A percentile compares a stretch with the other conserved stretches of the same genome.
These are phyloP conservation scores for Neocrepidodera transversa DNA, from an alignment of 2,888 invertebrate species.

Conservation along the genomic window DNA sequence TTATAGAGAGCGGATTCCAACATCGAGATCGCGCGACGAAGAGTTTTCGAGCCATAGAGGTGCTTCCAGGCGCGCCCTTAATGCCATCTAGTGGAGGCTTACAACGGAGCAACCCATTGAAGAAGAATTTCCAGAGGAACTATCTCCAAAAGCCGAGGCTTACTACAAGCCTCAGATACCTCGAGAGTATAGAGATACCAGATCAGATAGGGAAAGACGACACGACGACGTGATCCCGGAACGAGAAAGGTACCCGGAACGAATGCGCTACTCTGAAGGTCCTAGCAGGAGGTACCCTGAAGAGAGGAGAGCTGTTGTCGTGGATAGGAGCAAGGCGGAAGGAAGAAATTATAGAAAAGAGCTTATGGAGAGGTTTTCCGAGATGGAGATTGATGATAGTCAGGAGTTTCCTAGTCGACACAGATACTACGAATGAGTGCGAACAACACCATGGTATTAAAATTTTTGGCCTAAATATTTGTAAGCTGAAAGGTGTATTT, in stretches of 20 bases:
- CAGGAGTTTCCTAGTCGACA: slow-evolving; percentile 56
- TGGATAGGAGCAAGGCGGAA: slow-evolving; percentile 52
- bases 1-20: slow-evolving; percentile 53
- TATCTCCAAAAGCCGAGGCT: slow-evolving; percentile 52
- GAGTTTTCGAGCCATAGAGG: slow-evolving; percentile 64
- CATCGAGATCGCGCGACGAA: slow-evolving; percentile 55
- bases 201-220: slow-evolving; percentile 39
- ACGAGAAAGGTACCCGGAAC: slow-evolving; percentile 38
- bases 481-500: background rate
- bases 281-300: slow-evolving; percentile 41
- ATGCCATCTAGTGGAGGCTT: slow-evolving; percentile 74
- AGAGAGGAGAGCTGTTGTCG: slow-evolving; percentile 38
- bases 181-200: slow-evolving; percentile 55
- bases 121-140: slow-evolving; percentile 59
- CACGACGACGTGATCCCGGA: slow-evolving; percentile 32
- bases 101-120: slow-evolving; percentile 62
- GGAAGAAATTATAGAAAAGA: slow-evolving; percentile 59
- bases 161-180: slow-evolving; percentile 59
- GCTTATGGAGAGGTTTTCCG: slow-evolving; percentile 58
- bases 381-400: slow-evolving; percentile 59
- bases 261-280: slow-evolving; percentile 37
- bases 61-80: slow-evolving; percentile 73
- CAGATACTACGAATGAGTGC: slow-evolving; percentile 56
- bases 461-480: slow-evolving; percentile 27
- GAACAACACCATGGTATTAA: background rate